Evolutionary conservation across 2,888 invertebrate genomes (phyloP), one percentile per base, ranked within the genome.

Genomic region (Iselma pallidipennis): DNA sequence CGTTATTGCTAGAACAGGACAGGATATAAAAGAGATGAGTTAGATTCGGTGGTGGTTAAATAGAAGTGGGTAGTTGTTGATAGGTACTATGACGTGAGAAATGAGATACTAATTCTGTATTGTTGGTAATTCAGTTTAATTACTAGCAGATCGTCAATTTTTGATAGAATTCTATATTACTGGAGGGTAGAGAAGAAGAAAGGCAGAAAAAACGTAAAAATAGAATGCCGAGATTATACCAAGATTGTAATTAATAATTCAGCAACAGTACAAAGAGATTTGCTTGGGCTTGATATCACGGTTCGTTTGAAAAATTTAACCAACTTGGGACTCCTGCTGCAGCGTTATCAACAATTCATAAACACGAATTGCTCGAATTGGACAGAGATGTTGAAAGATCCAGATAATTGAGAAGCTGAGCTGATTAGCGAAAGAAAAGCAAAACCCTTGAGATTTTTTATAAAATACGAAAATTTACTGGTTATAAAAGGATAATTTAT

Each of bases 1-100:
- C 55, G 67, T 58, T 60, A 59, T 45, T 10, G 16, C 16, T 37
- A 37, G 33, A 37, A 4, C 5, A 14, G n/a, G 7, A 14, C 3
- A 7, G 19, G 19, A 9, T 12, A 23, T 9, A 0, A 45, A 45
- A 45, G 4, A 23, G 45, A 45, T 23, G 12, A 45, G 37, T 19
- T 21, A 10, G 9, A 19, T 19, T 37, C 7, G 7, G 16, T 37
- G 14, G 16, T 37, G 6, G 14, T 37, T 16, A n/a, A 33, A 14
- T n/a, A 33, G 14, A 9, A 3, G 16, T 10, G 16, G n/a, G n/a
- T n/a, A n/a, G n/a, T n/a, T n/a, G n/a, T n/a, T n/a, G n/a, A n/a
- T n/a, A n/a, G n/a, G n/a, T n/a, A n/a, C n/a, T n/a, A n/a, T n/a
- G n/a, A n/a, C n/a, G n/a, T n/a, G n/a, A n/a, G n/a, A n/a, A n/a